Conservation (phyloP, 2,888 invertebrate genomes). For the Cerastoderma edule region DNA sequence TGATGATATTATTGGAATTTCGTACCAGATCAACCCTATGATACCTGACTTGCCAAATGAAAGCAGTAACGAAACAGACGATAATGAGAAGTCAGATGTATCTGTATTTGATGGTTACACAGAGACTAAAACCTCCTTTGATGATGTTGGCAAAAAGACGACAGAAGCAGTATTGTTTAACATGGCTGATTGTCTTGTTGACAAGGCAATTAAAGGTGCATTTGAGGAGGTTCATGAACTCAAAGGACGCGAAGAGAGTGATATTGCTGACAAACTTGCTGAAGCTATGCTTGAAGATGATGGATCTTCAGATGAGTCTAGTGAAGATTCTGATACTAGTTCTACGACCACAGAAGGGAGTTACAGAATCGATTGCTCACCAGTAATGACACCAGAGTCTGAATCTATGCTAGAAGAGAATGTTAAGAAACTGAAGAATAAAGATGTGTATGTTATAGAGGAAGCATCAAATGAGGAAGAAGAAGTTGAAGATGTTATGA, state of each 20-base stretch:
- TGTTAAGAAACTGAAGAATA: conserved; percentile 13
- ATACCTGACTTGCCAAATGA: conserved; percentile 34
- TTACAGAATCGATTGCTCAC: conserved; percentile 56
- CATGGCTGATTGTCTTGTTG: conserved; percentile 47
- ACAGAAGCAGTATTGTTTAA: conserved; percentile 5
- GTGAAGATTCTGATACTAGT: conserved; percentile 57
- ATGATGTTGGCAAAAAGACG: not conserved
- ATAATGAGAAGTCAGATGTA: conserved; percentile 4
- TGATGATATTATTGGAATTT: conserved; percentile 41
- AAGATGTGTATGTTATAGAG: conserved; percentile 22
- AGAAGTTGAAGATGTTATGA: conserved; percentile 19
- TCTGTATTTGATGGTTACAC: conserved; percentile 7
- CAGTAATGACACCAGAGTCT: conserved; percentile 41
- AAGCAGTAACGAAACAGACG: conserved; percentile 18
- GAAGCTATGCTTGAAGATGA: conserved; percentile 35
- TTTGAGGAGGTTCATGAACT: conserved; percentile 57
- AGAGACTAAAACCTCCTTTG: not conserved
- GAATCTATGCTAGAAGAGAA: conserved; percentile 29
- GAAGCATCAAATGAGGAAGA: conserved; percentile 1
- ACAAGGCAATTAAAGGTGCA: conserved; percentile 50
- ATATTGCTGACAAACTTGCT: conserved; percentile 35
- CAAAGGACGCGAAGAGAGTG: conserved; percentile 25
- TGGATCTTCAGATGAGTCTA: conserved; percentile 35
- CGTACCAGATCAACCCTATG: conserved; percentile 54
- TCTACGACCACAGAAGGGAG: conserved; percentile 70